Conservation (phyloP, 2,888 invertebrate species). For the Pherbina coryleti region DNA sequence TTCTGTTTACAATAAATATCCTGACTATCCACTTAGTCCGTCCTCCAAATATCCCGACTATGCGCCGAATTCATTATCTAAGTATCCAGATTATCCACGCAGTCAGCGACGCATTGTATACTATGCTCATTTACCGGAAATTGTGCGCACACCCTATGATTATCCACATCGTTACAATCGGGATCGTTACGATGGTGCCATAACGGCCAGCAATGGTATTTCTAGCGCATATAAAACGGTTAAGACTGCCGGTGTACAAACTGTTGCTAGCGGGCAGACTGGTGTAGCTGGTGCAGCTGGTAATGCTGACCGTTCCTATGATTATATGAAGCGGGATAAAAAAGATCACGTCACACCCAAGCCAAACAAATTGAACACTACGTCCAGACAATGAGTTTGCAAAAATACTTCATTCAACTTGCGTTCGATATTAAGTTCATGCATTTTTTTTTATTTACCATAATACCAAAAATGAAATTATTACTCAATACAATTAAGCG, state of each 20-base stretch:
- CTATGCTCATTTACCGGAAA: slow-evolving; percentile 79
- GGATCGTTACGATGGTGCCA: slow-evolving; percentile 50
- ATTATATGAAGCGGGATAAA: slow-evolving; percentile 59
- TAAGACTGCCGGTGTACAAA: slow-evolving; percentile 35
- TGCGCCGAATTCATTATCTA: slow-evolving; percentile 45
- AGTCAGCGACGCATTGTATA: slow-evolving; percentile 74
- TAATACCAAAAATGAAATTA: slow-evolving; percentile 31
- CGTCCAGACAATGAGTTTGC: slow-evolving; percentile 23
- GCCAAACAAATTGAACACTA: slow-evolving; percentile 44
- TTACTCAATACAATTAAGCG: slow-evolving; percentile 29
- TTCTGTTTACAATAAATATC: slow-evolving; percentile 46
- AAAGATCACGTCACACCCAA: slow-evolving; percentile 56
- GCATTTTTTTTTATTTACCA: background rate
- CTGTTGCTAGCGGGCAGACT: slow-evolving; percentile 30
- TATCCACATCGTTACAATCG: slow-evolving; percentile 61
- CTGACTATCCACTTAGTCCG: slow-evolving; percentile 24
- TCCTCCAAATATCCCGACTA: slow-evolving; percentile 44
- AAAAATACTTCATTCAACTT: background rate
- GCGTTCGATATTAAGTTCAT: background rate
- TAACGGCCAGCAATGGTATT: slow-evolving; percentile 33
- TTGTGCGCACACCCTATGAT: slow-evolving; percentile 72
- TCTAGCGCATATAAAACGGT: slow-evolving; percentile 48
- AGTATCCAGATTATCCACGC: slow-evolving; percentile 45
- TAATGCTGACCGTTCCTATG: slow-evolving; percentile 50
- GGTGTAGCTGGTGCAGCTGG: slow-evolving; percentile 35